phyloP scores from a whole-genome alignment of 1,140 invertebrate genomes.

The Melanaphis sacchari region DNA sequence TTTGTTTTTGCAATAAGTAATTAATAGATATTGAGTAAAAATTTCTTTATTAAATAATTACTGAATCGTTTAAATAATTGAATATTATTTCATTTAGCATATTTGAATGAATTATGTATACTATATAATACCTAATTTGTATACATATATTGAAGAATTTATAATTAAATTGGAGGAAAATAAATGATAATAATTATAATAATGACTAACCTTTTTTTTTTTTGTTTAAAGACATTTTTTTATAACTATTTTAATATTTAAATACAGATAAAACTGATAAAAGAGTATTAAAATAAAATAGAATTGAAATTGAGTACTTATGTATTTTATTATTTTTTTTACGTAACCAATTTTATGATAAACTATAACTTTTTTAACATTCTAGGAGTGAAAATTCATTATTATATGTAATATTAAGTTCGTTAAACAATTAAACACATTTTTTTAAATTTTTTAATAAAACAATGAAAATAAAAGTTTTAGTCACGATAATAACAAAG shows the following conservation, averaged over 20 bases:
- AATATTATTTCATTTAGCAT: not conserved
- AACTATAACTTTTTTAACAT: not conserved
- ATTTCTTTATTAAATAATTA: not conserved
- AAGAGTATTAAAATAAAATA: not conserved
- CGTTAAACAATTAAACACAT: not conserved
- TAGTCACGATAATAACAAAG: not conserved
- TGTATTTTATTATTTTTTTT: not conserved
- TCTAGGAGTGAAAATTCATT: not conserved
- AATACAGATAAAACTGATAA: no score
- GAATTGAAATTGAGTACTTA: not conserved
- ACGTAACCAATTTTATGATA: not conserved
- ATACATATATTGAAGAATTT: not conserved
- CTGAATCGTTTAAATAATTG: not conserved
- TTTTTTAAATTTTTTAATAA: no score
- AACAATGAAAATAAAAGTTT: constrained; percentile 26
- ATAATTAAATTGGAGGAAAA: not conserved
- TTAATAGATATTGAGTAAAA: not conserved
- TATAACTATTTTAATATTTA: not conserved
- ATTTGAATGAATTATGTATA: not conserved
- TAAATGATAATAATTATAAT: not conserved
- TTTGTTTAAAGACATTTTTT: not conserved
- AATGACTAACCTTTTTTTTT: not conserved
- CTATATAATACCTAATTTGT: not conserved
- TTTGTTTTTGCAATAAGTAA: not conserved
- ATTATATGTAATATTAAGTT: constrained; percentile 5